Evolutionary conservation across 2,113 vertebrate species (phyloP), one percentile per base, ranked within the genome.

Genomic region (Ptyas mucosa): DNA sequence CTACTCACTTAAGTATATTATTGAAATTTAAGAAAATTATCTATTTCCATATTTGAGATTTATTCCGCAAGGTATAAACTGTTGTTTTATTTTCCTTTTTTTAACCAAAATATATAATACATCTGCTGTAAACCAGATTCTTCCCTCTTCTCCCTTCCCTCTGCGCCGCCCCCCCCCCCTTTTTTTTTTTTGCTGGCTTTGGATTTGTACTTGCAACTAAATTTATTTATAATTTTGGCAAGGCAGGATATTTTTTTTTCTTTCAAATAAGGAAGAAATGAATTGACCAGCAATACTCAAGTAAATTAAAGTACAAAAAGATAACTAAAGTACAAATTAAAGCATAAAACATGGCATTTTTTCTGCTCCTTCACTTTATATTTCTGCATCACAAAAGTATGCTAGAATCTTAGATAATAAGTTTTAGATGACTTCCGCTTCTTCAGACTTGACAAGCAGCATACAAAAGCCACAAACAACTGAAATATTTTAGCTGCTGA

Each of bases 211-310:
- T 75, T 75, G 34, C 69, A 75, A 34, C n/a, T 75, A 75, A 75
- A 75, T 75, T 34, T 94, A 92, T 95, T 90, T 95, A 91, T 58
- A 93, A 93, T 91, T 94, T 8, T 89, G 88, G 92, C 96, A 95
- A 94, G 92, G 93, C 87, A 96, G 92, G 89, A 88, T 94, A 93
- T 94, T 93, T 95, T 91, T 94, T 93, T 93, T 24, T 43, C 91
- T 91, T 96, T 91, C 92, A 90, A 93, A 39, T 91, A 95, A 95
- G 96, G 95, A 93, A 95, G 95, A 96, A 53, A 95, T 94, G 92
- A 95, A 93, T 92, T 94, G 93, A 96, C 87, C 92, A 94, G 92
- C 92, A 96, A 93, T 89, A 90, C 89, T 1, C 21, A 7, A 57
- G 21, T 93, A 96, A 94, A 96, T 52, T 12, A 52, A 52, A 52